Evolutionary conservation across 2,888 invertebrate genomes (phyloP).

Genomic region (Cerceris ruficornis): DNA sequence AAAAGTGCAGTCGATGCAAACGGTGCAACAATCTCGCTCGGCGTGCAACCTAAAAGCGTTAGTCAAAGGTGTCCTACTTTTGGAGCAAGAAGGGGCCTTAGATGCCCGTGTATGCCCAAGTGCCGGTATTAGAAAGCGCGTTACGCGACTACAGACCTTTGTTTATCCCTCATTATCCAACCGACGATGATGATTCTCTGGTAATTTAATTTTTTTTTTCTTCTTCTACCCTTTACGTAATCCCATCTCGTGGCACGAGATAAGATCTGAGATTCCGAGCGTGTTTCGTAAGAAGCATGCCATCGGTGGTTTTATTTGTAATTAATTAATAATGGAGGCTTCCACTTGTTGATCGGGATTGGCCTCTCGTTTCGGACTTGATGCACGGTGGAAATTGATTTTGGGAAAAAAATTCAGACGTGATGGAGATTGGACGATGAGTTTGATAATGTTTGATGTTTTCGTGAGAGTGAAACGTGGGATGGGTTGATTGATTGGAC

Average conservation of each 20-base stretch:
- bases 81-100: slow-evolving; percentile 24
- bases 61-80: slow-evolving; percentile 41
- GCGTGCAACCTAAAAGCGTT: slow-evolving; percentile 26
- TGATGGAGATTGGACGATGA: no score
- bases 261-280: background rate
- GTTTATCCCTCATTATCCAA: slow-evolving; percentile 61
- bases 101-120: slow-evolving; percentile 44
- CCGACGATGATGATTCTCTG: slow-evolving; percentile 54
- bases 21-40: slow-evolving; percentile 19
- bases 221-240: slow-evolving; percentile 40
- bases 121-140: slow-evolving; percentile 70
- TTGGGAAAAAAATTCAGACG: background rate
- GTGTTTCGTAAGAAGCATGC: background rate
- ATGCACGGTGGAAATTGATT: background rate
- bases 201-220: slow-evolving; percentile 52
- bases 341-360: no score
- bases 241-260: slow-evolving; percentile 5
- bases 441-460: no score
- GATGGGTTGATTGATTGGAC: no score
- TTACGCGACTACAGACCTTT: slow-evolving; percentile 67
- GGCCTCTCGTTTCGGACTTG: background rate
- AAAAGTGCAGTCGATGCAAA: slow-evolving; percentile 5
- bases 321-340: background rate
- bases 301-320: background rate
- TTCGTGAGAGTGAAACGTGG: no score